phyloP scores from a whole-genome alignment of 2,888 invertebrate genomes.

The Embidobia sp. region DNA sequence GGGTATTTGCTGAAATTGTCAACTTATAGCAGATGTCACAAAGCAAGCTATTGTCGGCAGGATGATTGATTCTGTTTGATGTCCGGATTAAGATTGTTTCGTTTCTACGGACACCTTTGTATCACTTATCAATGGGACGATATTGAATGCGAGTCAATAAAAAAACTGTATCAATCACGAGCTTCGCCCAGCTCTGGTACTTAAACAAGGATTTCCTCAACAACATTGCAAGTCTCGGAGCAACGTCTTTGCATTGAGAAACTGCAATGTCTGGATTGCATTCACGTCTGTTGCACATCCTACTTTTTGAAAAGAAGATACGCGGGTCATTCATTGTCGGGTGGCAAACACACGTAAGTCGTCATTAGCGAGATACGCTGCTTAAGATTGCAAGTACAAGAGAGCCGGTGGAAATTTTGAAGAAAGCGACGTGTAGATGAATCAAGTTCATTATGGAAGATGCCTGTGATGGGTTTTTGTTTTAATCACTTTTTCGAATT shows the following conservation, averaged over 20 bases:
- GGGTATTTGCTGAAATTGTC: conserved; percentile 24
- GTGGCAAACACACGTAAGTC: conserved; percentile 1
- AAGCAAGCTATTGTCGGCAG: conserved; percentile 17
- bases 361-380: conserved; percentile 10
- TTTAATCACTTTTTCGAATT: too few relatives aligned
- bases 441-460: conserved; percentile 23
- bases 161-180: background rate
- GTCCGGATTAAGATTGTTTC: conserved; percentile 2
- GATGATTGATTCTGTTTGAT: conserved; percentile 35
- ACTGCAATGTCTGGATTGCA: background rate
- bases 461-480: too few relatives aligned
- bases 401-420: background rate
- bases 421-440: conserved; percentile 6
- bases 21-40: conserved; percentile 28
- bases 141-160: too few relatives aligned
- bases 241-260: background rate
- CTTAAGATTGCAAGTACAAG: background rate
- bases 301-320: conserved; percentile 7
- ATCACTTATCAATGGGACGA: conserved; percentile 5
- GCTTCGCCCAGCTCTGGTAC: too few relatives aligned
- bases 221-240: background rate
- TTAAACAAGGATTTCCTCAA: too few relatives aligned
- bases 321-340: background rate
- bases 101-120: background rate
- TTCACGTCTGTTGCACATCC: conserved; percentile 33